Base-by-base conservation (phyloP, 2,113 vertebrate genomes). In the Romanogobio albipinnatus region DNA sequence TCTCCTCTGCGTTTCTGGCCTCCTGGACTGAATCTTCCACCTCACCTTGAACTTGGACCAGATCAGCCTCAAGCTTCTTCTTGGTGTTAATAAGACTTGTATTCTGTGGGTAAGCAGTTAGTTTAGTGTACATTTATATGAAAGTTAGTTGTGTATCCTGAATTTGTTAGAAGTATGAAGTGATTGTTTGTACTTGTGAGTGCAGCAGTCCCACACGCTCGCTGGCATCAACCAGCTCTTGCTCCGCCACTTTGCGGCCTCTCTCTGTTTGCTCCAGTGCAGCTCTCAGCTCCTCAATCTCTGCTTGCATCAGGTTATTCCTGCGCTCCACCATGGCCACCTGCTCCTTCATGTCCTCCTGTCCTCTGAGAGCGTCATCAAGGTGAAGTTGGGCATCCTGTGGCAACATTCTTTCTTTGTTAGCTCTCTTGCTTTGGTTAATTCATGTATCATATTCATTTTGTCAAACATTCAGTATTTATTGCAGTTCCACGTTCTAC, bases 261-360 rank as follows among this genome's bases (percentile, higher is more conserved):
- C 96, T 94, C 82, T 97, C 96, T 0, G 96, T 97, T 90, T 97
- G 96, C 86, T 97, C 96, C 89, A 97, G 93, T 1, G 95, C 96
- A 83, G 83, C 91, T 91, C 96, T 92, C 70, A 96, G 93, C 89
- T 97, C 96, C 87, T 97, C 96, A 0, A 97, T 96, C 92, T 97
- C 96, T 59, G 96, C 95, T 89, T 94, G 82, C 92, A 96, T 94
- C 89, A 97, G 91, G 91, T 90, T 95, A 91, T 96, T 95, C 89
- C 96, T 96, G 92, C 96, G 95, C 91, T 97, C 96, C 56, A 96
- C 92, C 93, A 97, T 96, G 75, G 95, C 96, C 77, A 96, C 92
- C 88, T 97, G 95, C 68, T 97, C 96, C 86, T 93, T 97, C 91
- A 97, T 94, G 79, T 97, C 96, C 6, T 96, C 96, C 11, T 97